Base-by-base conservation (phyloP, 2,888 invertebrate genomes). In the Copidosoma aretas region DNA sequence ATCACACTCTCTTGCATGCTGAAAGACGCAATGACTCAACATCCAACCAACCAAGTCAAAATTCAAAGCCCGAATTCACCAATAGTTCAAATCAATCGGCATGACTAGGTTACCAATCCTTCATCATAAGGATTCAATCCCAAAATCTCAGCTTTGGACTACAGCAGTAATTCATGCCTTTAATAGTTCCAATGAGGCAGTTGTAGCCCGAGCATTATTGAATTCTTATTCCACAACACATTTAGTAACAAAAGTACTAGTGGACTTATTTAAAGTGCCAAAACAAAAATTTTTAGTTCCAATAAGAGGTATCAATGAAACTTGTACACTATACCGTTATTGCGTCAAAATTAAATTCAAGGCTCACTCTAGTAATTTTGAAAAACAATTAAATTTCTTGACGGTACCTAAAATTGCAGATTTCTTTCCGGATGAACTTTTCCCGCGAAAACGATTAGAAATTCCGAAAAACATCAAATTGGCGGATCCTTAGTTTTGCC, bases 401-500 rank as follows among this genome's bases (percentile, higher is more conserved):
- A 43, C 24, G 1, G 54, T 62, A 1, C 53, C 53, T 1, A 39
- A 17, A 10, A 62, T 62, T 1, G 10, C 51, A 8, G 19, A 54
- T n/a, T 8, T 17, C 14, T n/a, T 25, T 2, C 54, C 54, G 17
- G 17, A 17, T 22, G 54, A 54, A 43, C 1, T 41, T 1, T 25
- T 62, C 4, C 62, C 68, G 0, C 60, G 73, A 19, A 46, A 71
- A 15, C 15, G n/a, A 1, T 21, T 73, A 12, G 39, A 60, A 12
- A 68, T 73, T 46, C 74, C 73, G 0, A 8, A 15, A 0, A 70
- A 69, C 1, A 57, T 73, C 17, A 46, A n/a, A n/a, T 24, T 74
- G 1, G 74, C 72, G 4, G 71, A 74, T 57, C 71, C 73, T 0
- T 22, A 68, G 14, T 74, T 73, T 41, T 71, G 72, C 25, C 10